These are phyloP conservation scores for Zeugodacus cucurbitae DNA, from an alignment of 1,140 invertebrate genomes.

Conservation along the genomic window DNA sequence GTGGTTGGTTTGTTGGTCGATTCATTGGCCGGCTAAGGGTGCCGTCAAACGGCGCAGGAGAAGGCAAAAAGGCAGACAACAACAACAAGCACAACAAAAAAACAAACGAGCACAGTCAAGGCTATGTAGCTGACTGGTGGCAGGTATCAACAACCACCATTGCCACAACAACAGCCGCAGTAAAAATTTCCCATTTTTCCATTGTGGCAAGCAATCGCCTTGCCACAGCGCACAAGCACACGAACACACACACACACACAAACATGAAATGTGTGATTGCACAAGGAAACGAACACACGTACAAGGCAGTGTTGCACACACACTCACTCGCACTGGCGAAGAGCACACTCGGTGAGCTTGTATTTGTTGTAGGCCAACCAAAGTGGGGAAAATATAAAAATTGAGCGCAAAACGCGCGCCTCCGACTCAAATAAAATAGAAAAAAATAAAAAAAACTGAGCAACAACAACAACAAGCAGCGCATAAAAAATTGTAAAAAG, in stretches of 20 bases:
- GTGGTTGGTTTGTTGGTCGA: slow-evolving; percentile 46
- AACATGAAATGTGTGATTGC: not conserved
- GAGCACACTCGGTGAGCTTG: not conserved
- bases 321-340: not conserved
- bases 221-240: not conserved
- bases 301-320: not conserved
- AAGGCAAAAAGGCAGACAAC: not conserved
- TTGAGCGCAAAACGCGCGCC: slow-evolving; percentile 33
- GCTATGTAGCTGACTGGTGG: slow-evolving; percentile 51
- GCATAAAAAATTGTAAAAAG: not conserved
- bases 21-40: slow-evolving; percentile 52
- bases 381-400: slow-evolving; percentile 36
- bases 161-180: slow-evolving; percentile 66
- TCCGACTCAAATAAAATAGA: not conserved
- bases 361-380: not conserved
- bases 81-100: not conserved
- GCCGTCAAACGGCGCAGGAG: slow-evolving; percentile 38
- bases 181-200: slow-evolving; percentile 66
- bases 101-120: not conserved
- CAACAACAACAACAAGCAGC: not conserved
- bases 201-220: slow-evolving; percentile 53
- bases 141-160: slow-evolving; percentile 66
- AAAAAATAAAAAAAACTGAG: not conserved
- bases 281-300: not conserved
- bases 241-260: not conserved